Base-by-base conservation (phyloP, 2,113 vertebrate species). In the Dermatemys mawii region DNA sequence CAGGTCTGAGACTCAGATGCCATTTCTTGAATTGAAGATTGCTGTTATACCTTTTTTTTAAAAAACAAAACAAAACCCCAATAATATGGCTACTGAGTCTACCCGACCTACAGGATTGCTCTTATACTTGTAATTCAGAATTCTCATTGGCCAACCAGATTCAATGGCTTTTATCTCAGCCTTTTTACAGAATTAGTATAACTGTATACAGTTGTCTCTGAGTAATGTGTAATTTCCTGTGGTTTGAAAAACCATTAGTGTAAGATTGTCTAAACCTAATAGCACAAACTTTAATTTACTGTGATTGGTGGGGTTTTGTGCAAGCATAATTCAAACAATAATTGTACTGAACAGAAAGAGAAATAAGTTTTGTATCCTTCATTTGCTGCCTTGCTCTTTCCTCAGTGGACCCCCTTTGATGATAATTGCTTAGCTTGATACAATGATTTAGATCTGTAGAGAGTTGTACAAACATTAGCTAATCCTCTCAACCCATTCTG, bases 241-340 rank as follows among this genome's bases (percentile, higher is more conserved):
- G 92, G 88, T 93, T 96, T 93, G 88, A 92, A 97, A 97, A 93
- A 78, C 96, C 94, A 94, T 97, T 94, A 93, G 88, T 87, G 57
- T 95, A 94, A 95, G 91, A 90, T 86, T 96, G 92, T 94, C 95
- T 96, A 53, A 97, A 95, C 49, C 86, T 95, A 90, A 95, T 94
- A 95, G 86, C 90, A 93, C 93, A 96, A 97, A 93, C 90, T 92
- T 96, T 95, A 90, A 96, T 96, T 94, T 96, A 86, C 70, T 81
- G 17, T 87, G 83, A 95, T 95, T 95, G 92, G 90, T 95, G 94
- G 78, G 78, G 90, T 87, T 92, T 92, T 93, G 87, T 92, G 86
- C 86, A 67, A 93, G 81, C 78, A 22, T 92, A 90, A 95, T 79
- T 94, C 93, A 93, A 86, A 90, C 87, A 95, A 11, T 96, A 94